Conservation (phyloP, 1,140 invertebrate genomes). For the Apocrypta bakeri region DNA sequence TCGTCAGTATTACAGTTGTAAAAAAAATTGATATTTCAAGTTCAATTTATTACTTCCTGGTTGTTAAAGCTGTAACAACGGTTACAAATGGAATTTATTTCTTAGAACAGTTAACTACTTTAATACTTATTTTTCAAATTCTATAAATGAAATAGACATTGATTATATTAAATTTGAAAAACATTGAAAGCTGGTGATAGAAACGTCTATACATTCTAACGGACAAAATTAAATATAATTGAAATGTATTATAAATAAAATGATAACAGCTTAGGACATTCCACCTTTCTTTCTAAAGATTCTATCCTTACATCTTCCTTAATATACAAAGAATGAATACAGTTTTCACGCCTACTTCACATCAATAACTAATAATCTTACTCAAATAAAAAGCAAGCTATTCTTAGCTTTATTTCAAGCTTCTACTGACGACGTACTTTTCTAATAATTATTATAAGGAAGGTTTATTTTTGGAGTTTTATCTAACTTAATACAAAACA, state of each 20-base stretch:
- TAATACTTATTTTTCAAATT: neutral
- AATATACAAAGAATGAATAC: too few relatives aligned
- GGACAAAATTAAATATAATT: too few relatives aligned
- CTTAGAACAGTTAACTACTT: neutral
- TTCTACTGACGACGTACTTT: neutral
- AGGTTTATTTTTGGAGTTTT: neutral
- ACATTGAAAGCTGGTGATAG: too few relatives aligned
- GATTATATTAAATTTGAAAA: neutral
- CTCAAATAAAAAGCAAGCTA: neutral
- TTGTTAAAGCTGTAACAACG: neutral
- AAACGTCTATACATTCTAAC: too few relatives aligned
- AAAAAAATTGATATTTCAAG: neutral
- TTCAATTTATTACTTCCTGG: neutral
- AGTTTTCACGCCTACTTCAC: neutral
- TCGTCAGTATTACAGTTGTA: neutral
- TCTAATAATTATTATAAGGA: neutral
- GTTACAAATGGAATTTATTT: neutral
- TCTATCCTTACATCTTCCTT: too few relatives aligned
- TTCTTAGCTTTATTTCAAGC: neutral
- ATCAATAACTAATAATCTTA: neutral
- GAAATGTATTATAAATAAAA: too few relatives aligned
- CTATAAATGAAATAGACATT: neutral
- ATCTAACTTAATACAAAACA: conserved; percentile 19
- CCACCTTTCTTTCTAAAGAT: too few relatives aligned
- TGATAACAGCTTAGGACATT: too few relatives aligned